Evolutionary conservation across 2,888 invertebrate species (phyloP).

Genomic region (Pachycephus smyrnensis): DNA sequence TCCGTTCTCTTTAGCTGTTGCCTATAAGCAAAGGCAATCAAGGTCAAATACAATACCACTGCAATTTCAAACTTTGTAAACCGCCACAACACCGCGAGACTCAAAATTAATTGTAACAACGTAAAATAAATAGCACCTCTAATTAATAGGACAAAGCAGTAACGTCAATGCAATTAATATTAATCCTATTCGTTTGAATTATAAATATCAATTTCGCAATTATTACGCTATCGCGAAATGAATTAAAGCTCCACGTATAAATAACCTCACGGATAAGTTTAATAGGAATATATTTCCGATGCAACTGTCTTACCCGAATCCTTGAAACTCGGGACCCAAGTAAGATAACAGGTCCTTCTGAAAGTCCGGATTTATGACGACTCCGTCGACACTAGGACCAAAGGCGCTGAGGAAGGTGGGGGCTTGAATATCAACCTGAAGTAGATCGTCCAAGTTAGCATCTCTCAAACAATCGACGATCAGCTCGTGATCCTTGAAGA

Average conservation of each 20-base stretch:
- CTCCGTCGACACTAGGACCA: conserved; percentile 94
- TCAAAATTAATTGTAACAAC: neutral
- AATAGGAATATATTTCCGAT: neutral
- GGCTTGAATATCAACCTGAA: conserved; percentile 81
- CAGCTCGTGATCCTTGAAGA: conserved; percentile 83
- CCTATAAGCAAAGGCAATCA: conserved; percentile 37
- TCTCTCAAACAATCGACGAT: conserved; percentile 88
- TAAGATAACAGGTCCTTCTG: conserved; percentile 83
- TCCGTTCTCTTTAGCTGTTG: conserved; percentile 57
- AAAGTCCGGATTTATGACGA: conserved; percentile 90
- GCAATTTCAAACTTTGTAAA: neutral
- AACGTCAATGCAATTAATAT: neutral
- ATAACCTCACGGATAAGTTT: neutral
- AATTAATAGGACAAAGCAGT: neutral
- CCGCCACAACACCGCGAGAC: neutral
- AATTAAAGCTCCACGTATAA: neutral
- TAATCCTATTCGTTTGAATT: neutral
- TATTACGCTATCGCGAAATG: neutral
- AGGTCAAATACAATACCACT: neutral
- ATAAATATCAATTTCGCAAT: neutral
- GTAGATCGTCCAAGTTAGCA: conserved; percentile 78
- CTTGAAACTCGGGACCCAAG: conserved; percentile 68
- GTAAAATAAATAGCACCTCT: neutral
- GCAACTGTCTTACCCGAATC: conserved; percentile 53
- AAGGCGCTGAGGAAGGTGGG: conserved; percentile 89